phyloP scores from a whole-genome alignment of 2,797 vertebrate species.

The Crypturellus tataupa region DNA sequence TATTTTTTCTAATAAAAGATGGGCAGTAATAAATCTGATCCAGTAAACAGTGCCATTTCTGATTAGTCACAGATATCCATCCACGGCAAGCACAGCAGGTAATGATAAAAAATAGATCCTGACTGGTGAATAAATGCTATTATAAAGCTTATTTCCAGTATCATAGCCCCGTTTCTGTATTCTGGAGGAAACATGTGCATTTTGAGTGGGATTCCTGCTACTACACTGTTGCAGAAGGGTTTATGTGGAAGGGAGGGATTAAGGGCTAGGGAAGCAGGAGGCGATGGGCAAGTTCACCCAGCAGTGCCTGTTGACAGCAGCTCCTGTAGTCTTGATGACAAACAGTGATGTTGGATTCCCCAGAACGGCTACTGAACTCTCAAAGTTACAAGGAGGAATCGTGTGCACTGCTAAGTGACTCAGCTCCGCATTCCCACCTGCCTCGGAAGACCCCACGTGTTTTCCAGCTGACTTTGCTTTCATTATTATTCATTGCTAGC shows the following conservation, averaged over 20 bases:
- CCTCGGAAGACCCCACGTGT: background rate
- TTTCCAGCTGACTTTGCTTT: conserved; percentile 5
- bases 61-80: conserved; percentile 6
- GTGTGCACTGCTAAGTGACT: conserved; percentile 3
- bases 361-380: background rate
- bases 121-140: background rate
- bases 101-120: background rate
- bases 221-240: background rate
- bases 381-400: background rate
- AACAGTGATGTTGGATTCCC: background rate
- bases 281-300: background rate
- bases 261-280: background rate
- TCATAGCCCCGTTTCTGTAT: background rate
- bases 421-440: background rate
- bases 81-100: background rate
- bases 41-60: background rate
- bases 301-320: background rate
- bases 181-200: background rate
- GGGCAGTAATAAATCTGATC: background rate
- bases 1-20: conserved; percentile 5
- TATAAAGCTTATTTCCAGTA: background rate
- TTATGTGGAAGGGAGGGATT: background rate
- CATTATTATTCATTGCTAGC: background rate
- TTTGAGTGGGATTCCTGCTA: background rate
- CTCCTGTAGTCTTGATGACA: conserved; percentile 3